A percentile compares a stretch with the other conserved stretches of the same genome.
Conservation (phyloP, 2,113 vertebrate genomes). For the Trematomus loennbergii region DNA sequence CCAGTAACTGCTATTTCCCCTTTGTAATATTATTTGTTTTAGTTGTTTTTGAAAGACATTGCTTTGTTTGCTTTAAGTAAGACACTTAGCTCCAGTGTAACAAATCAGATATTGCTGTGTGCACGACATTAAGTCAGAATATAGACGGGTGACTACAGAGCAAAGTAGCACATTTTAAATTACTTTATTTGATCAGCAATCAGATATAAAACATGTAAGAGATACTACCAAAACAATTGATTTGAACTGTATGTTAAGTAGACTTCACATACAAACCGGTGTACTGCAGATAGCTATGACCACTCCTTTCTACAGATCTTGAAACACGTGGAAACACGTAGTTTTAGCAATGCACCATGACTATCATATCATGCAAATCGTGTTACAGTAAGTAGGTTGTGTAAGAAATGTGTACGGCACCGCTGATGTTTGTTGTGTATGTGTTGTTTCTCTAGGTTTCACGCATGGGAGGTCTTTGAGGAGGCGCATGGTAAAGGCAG, state of each 20-base stretch:
- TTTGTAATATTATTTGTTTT: too few species aligned
- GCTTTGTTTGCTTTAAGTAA: too few species aligned
- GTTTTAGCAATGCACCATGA: neutral
- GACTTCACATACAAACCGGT: neutral
- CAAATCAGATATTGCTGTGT: neutral
- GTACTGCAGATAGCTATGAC: neutral
- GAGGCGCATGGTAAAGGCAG: constrained; percentile 97
- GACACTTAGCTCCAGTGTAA: neutral
- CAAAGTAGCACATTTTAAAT: too few species aligned
- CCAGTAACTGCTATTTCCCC: too few species aligned
- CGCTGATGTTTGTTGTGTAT: neutral
- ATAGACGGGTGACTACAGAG: neutral
- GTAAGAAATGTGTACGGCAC: too few species aligned
- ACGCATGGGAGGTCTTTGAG: constrained; percentile 98
- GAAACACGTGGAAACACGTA: too few species aligned
- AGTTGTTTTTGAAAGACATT: too few species aligned
- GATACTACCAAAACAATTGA: neutral
- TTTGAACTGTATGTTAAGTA: neutral
- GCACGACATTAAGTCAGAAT: neutral
- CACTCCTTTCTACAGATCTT: neutral
- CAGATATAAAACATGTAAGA: too few species aligned
- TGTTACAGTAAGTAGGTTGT: neutral
- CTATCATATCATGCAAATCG: too few species aligned
- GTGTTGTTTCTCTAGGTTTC: constrained; percentile 86
- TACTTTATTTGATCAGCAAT: too few species aligned